A percentile compares a stretch with the other conserved stretches of the same genome.
These are phyloP conservation scores for Mellivora capensis DNA, from an alignment of 2,113 vertebrate species.

Conservation along the genomic window DNA sequence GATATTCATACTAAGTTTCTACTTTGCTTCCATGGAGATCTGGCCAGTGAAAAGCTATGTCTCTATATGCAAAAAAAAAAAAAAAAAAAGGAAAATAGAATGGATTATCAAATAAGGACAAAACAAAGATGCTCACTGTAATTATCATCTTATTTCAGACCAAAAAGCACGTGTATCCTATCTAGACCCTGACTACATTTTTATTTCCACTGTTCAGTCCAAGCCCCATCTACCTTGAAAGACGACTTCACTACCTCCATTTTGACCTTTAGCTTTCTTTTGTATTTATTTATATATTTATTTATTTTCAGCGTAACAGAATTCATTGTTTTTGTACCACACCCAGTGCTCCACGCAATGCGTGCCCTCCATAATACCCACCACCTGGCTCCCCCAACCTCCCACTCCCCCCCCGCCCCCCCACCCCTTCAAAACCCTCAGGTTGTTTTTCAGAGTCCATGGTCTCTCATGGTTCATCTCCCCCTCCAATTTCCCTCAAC, in stretches of 20 bases:
- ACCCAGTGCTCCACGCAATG: too few relatives aligned
- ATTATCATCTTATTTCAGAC: not conserved
- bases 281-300: too few relatives aligned
- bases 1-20: not conserved
- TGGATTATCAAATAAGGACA: constrained; percentile 20
- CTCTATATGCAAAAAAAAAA: not conserved
- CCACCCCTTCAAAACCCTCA: too few relatives aligned
- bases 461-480: too few relatives aligned
- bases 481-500: too few relatives aligned
- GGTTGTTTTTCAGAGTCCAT: too few relatives aligned
- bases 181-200: not conserved
- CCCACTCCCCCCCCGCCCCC: too few relatives aligned
- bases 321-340: too few relatives aligned
- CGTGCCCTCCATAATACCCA: too few relatives aligned
- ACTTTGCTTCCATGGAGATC: constrained; percentile 33
- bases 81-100: not conserved
- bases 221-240: not conserved
- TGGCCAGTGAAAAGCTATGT: not conserved
- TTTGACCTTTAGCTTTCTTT: too few relatives aligned
- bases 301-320: too few relatives aligned
- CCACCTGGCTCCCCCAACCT: too few relatives aligned
- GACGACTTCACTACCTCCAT: not conserved
- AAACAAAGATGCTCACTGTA: constrained; percentile 33
- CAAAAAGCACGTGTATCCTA: not conserved
- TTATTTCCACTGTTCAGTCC: not conserved